phyloP scores from a whole-genome alignment of 2,888 invertebrate species.

The Luperina nickerlii region DNA sequence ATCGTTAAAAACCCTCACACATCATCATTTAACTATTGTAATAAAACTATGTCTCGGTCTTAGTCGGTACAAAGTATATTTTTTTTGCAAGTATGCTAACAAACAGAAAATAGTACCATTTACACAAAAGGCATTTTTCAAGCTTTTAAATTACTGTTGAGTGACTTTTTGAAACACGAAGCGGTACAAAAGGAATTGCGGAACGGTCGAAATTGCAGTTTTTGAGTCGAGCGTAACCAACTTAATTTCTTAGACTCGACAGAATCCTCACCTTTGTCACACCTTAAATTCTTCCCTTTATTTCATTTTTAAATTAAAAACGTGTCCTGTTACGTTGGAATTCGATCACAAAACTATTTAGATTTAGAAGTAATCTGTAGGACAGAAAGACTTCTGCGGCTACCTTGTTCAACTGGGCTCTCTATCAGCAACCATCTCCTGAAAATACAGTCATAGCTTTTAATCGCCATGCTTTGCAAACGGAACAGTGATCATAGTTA shows the following conservation, averaged over 20 bases:
- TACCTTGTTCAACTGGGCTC: background rate
- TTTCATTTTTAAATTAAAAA: constrained; percentile 1
- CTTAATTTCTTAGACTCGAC: constrained; percentile 20
- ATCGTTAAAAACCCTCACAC: background rate
- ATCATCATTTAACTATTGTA: background rate
- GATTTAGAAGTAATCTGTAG: background rate
- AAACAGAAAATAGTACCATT: constrained; percentile 10
- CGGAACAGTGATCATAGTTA: background rate
- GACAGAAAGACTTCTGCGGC: background rate
- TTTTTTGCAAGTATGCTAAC: background rate
- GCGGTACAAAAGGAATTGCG: constrained; percentile 7
- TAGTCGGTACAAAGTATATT: background rate
- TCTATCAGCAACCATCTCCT: background rate
- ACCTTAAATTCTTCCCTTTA: background rate
- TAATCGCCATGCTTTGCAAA: background rate
- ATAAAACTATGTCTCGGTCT: background rate
- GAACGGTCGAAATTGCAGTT: constrained; percentile 32
- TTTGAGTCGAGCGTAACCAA: constrained; percentile 15
- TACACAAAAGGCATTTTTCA: constrained; percentile 10
- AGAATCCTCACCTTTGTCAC: constrained; percentile 17
- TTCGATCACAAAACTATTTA: background rate
- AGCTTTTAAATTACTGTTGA: constrained; percentile 14
- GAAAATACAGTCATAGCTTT: background rate
- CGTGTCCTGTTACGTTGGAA: background rate
- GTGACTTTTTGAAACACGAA: constrained; percentile 25